Evolutionary conservation across 1,140 invertebrate genomes (phyloP), one percentile per base, ranked within the genome.

Genomic region (Acromyrmex heyeri): DNA sequence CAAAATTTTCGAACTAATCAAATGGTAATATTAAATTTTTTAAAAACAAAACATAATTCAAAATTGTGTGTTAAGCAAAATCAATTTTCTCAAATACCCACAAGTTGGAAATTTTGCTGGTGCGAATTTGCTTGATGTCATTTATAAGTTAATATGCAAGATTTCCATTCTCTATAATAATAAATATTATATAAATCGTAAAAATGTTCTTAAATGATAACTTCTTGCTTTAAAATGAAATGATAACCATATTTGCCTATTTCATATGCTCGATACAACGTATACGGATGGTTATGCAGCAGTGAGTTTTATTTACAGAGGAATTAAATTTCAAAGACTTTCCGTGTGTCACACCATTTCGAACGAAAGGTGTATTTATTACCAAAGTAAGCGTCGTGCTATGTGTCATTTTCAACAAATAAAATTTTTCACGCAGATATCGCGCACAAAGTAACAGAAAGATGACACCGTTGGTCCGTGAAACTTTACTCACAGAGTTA

Each of bases 201-300:
- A 18, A 48, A 77, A 4, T 21, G 21, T 38, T 7, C 1, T 61
- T 3, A 93, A 94, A 93, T 88, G 73, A 7, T 65, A 77, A 65
- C n/a, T 81, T 48, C 16, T 77, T 77, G 86, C 89, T 93, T 91
- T 81, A 79, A 90, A 92, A 92, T 91, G 90, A 92, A 92, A 88
- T 75, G 86, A 90, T 89, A 92, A 91, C 86, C 73, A 85, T 87
- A 78, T 76, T 92, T 92, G 86, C 91, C 88, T 88, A 81, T 90
- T 91, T 93, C 86, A 67, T 83, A 67, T 86, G 44, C 14, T 53
- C 57, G 5, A 24, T 75, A 57, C n/a, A 90, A 55, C 21, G 16
- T 50, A 8, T 5, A 6, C 6, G 16, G 3, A 30, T n/a, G 14
- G 30, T 67, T 64, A 38, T 7, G 7, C 34, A 27, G 24, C 78